Evolutionary conservation across 2,797 vertebrate genomes (phyloP), one percentile per base, ranked within the genome.

Genomic region (Miichthys miiuy): DNA sequence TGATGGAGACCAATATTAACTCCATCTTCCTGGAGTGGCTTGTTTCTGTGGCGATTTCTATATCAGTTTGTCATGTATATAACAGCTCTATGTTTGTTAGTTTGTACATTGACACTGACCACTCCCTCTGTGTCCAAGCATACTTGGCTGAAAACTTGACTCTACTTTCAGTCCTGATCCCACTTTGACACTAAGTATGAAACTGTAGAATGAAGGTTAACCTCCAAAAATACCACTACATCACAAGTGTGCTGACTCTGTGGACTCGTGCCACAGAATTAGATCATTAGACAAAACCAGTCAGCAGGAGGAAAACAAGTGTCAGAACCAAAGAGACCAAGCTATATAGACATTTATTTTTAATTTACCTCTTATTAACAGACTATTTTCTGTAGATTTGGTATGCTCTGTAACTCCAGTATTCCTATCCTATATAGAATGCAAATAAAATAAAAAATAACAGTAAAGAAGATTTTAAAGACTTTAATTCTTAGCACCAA

Each of bases 21-120:
- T 64, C 51, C 41, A 67, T 61, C 42, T 77, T 75, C n/a, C 51
- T 42, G 55, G 23, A 20, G 52, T 38, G 18, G 41, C 34, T 38
- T 38, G 27, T 51, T 23, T 41, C 17, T 69, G 5, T 51, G 64
- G 11, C 18, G 61, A 1, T 47, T 52, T 58, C 16, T 46, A 4
- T 5, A 38, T 1, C 17, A 27, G 13, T 52, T 54, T 52, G 25
- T 27, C 42, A 2, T 14, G 30, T 11, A 34, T 11, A n/a, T 11
- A 23, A 44, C 54, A 66, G 38, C 38, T 46, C 5, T 30, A 5
- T 38, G 3, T 23, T 60, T 6, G 41, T 50, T 11, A 58, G 48
- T 69, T 20, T 50, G 44, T 51, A 27, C 42, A 70, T 7, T 61
- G 1, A 55, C 50, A 51, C 14, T 23, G 6, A 23, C 52, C 41